phyloP scores from a whole-genome alignment of 1,140 invertebrate species.

The Steinernema khuongi region DNA sequence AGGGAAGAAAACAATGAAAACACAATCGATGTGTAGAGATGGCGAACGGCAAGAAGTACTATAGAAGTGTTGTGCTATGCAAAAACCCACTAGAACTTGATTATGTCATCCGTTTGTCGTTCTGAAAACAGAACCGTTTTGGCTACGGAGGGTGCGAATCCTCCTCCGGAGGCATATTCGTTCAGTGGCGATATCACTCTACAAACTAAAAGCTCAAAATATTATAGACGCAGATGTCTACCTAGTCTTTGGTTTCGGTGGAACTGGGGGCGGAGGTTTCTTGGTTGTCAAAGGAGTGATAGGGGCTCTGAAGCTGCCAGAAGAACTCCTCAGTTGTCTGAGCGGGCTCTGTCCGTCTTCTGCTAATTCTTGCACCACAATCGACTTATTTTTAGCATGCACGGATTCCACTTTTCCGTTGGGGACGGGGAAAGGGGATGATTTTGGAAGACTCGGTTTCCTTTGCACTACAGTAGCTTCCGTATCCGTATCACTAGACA shows the following conservation, averaged over 20 bases:
- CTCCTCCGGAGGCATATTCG: constrained; percentile 7
- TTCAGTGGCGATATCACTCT: constrained; percentile 7
- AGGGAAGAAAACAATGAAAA: too few species aligned
- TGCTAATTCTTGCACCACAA: background rate
- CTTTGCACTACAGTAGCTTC: background rate
- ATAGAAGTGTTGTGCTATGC: background rate
- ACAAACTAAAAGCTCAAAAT: background rate
- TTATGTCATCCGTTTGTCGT: background rate
- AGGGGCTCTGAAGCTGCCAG: background rate
- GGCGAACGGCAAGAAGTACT: too few species aligned
- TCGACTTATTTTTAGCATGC: background rate
- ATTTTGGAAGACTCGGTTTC: background rate
- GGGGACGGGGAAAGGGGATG: too few species aligned
- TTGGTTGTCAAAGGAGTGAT: background rate
- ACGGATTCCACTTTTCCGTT: background rate
- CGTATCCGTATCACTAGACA: background rate
- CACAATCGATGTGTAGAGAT: too few species aligned
- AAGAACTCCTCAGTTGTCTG: background rate
- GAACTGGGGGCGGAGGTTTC: background rate
- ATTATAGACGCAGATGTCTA: background rate
- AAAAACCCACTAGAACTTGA: background rate
- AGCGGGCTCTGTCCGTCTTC: background rate
- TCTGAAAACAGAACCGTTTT: background rate
- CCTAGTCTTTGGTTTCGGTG: background rate
- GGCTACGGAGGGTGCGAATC: background rate